Conservation (phyloP, 2,113 vertebrate species). For the Columba livia region DNA sequence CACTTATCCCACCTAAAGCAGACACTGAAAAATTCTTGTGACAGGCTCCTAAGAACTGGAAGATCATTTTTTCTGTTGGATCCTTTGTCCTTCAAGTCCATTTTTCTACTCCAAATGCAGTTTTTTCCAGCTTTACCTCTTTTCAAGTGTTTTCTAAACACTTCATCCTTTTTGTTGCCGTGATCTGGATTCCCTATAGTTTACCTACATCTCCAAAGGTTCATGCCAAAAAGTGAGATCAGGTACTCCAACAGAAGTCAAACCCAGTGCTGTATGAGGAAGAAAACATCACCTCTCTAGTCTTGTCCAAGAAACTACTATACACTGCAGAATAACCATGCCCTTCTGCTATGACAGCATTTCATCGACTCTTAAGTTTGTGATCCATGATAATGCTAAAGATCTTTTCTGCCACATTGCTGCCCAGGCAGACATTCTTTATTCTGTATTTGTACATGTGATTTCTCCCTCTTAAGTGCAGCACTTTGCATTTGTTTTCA, state of each 20-base stretch:
- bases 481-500: slow-evolving; percentile 22
- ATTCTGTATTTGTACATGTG: neutral
- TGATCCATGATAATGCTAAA: neutral
- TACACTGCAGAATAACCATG: neutral
- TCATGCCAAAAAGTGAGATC: neutral
- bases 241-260: neutral
- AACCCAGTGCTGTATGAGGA: neutral
- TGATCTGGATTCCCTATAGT: neutral
- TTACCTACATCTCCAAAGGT: neutral
- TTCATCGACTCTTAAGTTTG: neutral
- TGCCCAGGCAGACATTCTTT: neutral
- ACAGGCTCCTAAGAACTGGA: neutral
- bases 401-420: neutral
- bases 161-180: neutral
- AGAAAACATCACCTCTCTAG: neutral
- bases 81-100: neutral
- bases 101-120: neutral
- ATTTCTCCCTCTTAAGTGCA: slow-evolving; percentile 1
- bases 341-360: neutral
- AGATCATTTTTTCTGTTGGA: neutral
- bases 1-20: neutral
- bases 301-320: neutral
- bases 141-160: neutral
- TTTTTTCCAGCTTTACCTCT: neutral
- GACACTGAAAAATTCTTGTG: neutral